Evolutionary conservation across 1,140 invertebrate genomes (phyloP), one percentile per base, ranked within the genome.

Genomic region (Drosophila kurseongensis): DNA sequence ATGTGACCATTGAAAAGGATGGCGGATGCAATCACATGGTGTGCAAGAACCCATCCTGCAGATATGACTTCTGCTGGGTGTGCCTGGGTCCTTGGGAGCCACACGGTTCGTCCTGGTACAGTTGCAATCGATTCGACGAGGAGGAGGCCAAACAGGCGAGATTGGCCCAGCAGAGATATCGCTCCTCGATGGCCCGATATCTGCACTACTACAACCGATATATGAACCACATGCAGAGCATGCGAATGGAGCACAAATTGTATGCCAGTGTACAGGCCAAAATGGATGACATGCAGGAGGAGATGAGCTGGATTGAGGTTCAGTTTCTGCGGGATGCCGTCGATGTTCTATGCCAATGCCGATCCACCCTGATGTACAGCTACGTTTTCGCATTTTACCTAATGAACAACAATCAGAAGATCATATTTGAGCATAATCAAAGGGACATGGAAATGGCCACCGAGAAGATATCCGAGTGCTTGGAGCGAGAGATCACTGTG

Each of bases 21-120:
- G 98, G 98, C 41, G 98, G 98, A 12, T 99, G 99, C 93, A 99
- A 99, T 94, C 99, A 99, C 92, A 99, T 99, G 98, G 97, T 99
- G 9, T 99, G 99, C 93, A 99, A 99, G 93, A 99, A 99, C 94
- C 97, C 98, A 92, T 97, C 97, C 91, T 99, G 99, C 92, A 98
- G 98, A 93, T 96, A 97, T 18, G 98, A 99, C 92, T 99, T 99
- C 92, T 99, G 99, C 93, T 99, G 99, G 99, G 98, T 99, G 0
- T 99, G 99, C 93, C 94, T 99, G 45, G 98, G 98, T 13, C 97
- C 98, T 1, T 99, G 99, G 99, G 98, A 99, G 92, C 98, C 98
- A 8, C 98, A 99, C 93, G 98, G 98, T 16, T 98, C 97, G 41
- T 98, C 97, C 14, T 99, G 98, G 98, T 99, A 99, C 91, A 99